These are phyloP conservation scores for Nyctibius grandis DNA, from an alignment of 2,797 vertebrate genomes.

Conservation along the genomic window DNA sequence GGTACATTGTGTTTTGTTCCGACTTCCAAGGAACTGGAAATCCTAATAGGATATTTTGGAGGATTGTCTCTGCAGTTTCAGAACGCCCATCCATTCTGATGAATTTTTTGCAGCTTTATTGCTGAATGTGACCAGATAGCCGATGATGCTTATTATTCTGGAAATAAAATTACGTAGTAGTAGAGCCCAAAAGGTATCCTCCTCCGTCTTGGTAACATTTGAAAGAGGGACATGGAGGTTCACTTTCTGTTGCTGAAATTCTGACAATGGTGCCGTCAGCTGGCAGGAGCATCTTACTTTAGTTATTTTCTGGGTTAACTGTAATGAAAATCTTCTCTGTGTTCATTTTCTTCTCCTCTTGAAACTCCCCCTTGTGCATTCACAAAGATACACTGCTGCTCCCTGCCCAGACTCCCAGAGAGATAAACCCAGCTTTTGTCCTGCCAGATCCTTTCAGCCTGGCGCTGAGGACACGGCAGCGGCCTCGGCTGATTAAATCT, in stretches of 20 bases:
- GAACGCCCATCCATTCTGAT: neutral
- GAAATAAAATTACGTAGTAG: neutral
- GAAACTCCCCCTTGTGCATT: neutral
- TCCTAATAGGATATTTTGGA: neutral
- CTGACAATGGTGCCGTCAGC: neutral
- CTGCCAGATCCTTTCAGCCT: slow-evolving; percentile 10
- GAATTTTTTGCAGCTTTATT: neutral
- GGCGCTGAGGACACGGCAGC: neutral
- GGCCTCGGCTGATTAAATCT: slow-evolving; percentile 42
- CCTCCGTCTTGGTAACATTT: neutral
- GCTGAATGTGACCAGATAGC: neutral
- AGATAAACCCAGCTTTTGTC: slow-evolving; percentile 60
- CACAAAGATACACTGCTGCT: neutral
- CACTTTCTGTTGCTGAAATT: neutral
- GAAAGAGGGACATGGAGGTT: neutral
- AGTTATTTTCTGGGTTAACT: neutral
- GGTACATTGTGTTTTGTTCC: accelerated
- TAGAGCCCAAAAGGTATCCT: neutral
- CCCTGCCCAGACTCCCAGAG: neutral
- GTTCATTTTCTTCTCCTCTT: neutral
- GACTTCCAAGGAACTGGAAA: neutral
- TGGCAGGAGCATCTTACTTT: neutral
- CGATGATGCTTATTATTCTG: neutral
- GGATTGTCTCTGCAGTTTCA: neutral
- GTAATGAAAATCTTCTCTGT: neutral